These are phyloP conservation scores for Drosophila repletoides DNA, from an alignment of 1,140 invertebrate species.

Conservation along the genomic window DNA sequence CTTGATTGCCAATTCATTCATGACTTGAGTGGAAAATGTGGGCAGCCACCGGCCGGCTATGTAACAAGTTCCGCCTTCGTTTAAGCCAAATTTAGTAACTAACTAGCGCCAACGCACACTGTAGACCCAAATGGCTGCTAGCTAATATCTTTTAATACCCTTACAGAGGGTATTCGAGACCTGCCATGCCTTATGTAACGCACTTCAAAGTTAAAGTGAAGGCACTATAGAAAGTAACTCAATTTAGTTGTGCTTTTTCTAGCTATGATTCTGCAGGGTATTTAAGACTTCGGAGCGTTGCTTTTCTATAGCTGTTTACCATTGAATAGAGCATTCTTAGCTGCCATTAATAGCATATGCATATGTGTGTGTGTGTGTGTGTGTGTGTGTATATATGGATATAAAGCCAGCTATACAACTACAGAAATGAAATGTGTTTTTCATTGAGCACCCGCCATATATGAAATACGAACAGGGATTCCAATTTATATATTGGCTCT, in stretches of 20 bases:
- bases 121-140: background rate
- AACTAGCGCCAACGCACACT: slow-evolving; percentile 60
- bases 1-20: slow-evolving; percentile 67
- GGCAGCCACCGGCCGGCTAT: slow-evolving; percentile 69
- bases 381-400: background rate
- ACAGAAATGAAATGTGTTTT: slow-evolving; percentile 6
- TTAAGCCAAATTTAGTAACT: slow-evolving; percentile 79
- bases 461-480: slow-evolving; percentile 76
- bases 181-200: background rate
- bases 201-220: too few species aligned
- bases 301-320: too few species aligned
- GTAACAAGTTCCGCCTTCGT: slow-evolving; percentile 79
- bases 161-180: background rate
- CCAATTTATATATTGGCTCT: slow-evolving; percentile 69
- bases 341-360: slow-evolving; percentile 1
- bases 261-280: too few species aligned
- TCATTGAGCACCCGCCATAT: slow-evolving; percentile 56
- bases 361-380: background rate
- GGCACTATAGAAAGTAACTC: too few species aligned
- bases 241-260: too few species aligned
- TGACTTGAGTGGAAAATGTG: slow-evolving; percentile 67
- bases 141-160: background rate
- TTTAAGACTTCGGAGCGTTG: too few species aligned
- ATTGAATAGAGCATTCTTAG: too few species aligned
- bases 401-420: too few species aligned